Evolutionary conservation across 2,113 vertebrate species (phyloP).

Genomic region (Taurulus bubalis): DNA sequence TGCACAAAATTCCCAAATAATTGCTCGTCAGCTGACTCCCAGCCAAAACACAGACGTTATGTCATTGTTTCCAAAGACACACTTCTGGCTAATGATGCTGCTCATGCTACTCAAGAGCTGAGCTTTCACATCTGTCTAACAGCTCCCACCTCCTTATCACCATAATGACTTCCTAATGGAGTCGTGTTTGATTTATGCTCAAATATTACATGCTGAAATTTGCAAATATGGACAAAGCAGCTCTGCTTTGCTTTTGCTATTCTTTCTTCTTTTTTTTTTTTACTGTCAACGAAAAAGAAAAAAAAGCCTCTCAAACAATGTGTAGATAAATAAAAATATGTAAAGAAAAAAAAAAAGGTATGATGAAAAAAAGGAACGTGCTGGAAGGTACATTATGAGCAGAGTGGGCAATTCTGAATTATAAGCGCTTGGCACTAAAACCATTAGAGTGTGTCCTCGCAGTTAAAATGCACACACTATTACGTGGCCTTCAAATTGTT

Average conservation of each 20-base stretch:
- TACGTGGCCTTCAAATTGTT: not conserved
- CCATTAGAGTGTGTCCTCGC: not conserved
- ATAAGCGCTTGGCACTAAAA: not conserved
- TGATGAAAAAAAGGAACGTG: constrained; percentile 22
- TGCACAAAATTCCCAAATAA: constrained; percentile 23
- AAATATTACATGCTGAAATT: constrained; percentile 38
- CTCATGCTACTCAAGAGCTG: not conserved
- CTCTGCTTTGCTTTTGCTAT: constrained; percentile 10
- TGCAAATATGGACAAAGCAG: constrained; percentile 43
- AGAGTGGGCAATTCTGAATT: not conserved
- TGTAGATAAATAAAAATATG: constrained; percentile 22
- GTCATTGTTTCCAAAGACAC: constrained; percentile 30
- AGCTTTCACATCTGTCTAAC: constrained; percentile 35
- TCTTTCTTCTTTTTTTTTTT: constrained; percentile 41
- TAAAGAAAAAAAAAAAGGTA: not conserved
- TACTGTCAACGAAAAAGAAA: constrained; percentile 45
- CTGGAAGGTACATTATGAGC: not conserved
- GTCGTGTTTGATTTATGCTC: constrained; percentile 52
- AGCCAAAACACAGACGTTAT: not conserved
- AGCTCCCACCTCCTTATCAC: constrained; percentile 46
- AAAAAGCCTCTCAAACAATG: constrained; percentile 1
- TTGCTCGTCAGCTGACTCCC: constrained; percentile 2
- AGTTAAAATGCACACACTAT: not conserved
- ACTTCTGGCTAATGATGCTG: constrained; percentile 44
- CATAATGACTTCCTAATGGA: constrained; percentile 63